A percentile compares a stretch with the other conserved stretches of the same genome.
phyloP scores from a whole-genome alignment of 2,888 invertebrate species.

The Steromphala cineraria region DNA sequence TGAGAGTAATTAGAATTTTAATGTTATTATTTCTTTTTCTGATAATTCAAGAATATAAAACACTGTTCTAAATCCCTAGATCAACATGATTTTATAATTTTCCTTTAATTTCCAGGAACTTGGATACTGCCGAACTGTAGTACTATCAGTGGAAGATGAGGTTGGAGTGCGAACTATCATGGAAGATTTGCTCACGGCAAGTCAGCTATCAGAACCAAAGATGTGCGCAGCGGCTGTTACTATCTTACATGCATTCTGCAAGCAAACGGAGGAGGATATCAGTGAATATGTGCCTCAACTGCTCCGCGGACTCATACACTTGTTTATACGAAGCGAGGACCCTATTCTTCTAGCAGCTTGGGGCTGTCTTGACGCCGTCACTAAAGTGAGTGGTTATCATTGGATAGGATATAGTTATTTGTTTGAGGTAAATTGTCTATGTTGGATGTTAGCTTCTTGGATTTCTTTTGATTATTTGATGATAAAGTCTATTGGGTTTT shows the following conservation, averaged over 20 bases:
- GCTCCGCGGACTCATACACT: slow-evolving; percentile 88
- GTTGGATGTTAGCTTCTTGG: too few species aligned
- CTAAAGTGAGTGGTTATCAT: slow-evolving; percentile 83
- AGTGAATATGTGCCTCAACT: slow-evolving; percentile 91
- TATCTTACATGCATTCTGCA: slow-evolving; percentile 92
- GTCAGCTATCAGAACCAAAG: slow-evolving; percentile 76
- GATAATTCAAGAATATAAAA: not conserved
- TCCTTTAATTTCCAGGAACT: slow-evolving; percentile 79
- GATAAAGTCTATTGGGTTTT: too few species aligned
- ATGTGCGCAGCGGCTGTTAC: slow-evolving; percentile 88
- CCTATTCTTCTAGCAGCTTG: slow-evolving; percentile 90
- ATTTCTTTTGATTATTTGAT: too few species aligned
- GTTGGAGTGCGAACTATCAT: slow-evolving; percentile 90
- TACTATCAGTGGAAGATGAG: slow-evolving; percentile 89
- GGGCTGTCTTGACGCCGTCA: slow-evolving; percentile 93
- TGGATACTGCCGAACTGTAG: slow-evolving; percentile 93
- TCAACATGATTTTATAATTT: not conserved
- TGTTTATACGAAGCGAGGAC: slow-evolving; percentile 88
- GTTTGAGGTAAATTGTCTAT: too few species aligned
- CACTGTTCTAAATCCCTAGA: not conserved
- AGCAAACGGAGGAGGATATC: slow-evolving; percentile 91
- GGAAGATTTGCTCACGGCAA: slow-evolving; percentile 87
- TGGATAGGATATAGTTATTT: too few species aligned
- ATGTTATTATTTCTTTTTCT: not conserved
- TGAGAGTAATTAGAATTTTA: not conserved